These are phyloP conservation scores for Microcebus griseorufus DNA, from an alignment of 2,113 vertebrate species.

Conservation along the genomic window DNA sequence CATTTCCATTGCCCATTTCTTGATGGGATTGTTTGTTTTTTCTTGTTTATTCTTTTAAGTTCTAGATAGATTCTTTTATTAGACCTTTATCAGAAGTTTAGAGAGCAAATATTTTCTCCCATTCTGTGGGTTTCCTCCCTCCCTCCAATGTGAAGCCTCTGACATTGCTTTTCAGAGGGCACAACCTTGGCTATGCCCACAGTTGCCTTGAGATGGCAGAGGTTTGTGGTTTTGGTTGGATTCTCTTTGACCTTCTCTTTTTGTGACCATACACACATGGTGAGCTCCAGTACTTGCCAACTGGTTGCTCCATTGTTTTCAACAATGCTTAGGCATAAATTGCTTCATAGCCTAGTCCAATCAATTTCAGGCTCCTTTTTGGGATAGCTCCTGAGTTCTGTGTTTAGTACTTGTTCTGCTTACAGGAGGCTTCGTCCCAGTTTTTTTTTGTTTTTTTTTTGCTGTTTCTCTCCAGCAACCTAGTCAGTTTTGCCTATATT, in stretches of 20 bases:
- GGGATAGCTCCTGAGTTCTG: not conserved
- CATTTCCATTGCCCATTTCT: too few relatives aligned
- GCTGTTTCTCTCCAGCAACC: not conserved
- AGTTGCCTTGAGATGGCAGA: not conserved
- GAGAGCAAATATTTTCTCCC: too few relatives aligned
- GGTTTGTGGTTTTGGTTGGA: not conserved
- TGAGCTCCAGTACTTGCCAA: not conserved
- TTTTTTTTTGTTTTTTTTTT: not conserved
- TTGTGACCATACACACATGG: not conserved
- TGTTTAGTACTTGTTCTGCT: not conserved
- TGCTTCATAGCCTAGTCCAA: not conserved
- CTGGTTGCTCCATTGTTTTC: not conserved
- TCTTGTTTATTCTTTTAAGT: too few relatives aligned
- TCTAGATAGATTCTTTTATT: too few relatives aligned
- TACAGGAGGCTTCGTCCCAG: not conserved
- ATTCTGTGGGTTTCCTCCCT: not conserved
- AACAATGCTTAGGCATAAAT: not conserved
- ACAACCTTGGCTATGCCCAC: not conserved
- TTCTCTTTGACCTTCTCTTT: not conserved
- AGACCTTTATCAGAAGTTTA: too few relatives aligned
- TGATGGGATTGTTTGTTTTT: too few relatives aligned
- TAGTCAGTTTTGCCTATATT: not conserved
- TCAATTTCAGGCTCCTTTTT: not conserved
- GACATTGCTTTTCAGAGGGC: not conserved
- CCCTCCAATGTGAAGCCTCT: not conserved